Percentiles rank a stretch among this genome's conserved stretches.
phyloP scores from a whole-genome alignment of 2,113 vertebrate genomes.

The Phyllostomus hastatus region DNA sequence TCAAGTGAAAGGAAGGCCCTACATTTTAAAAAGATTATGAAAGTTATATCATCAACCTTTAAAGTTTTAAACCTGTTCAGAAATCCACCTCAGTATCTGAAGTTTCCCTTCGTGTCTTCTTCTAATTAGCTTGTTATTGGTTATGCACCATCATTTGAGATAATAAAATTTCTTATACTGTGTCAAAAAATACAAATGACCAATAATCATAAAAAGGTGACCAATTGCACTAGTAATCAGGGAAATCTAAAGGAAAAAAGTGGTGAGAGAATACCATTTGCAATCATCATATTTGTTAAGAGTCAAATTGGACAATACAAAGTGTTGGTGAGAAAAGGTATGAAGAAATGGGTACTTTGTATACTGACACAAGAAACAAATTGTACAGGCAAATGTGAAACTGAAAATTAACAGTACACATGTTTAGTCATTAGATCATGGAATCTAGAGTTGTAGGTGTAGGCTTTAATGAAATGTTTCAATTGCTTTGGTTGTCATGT shows the following conservation, averaged over 20 bases:
- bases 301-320: background rate
- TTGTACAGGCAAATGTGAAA: background rate
- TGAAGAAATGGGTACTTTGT: background rate
- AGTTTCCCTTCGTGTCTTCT: slow-evolving; percentile 49
- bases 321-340: background rate
- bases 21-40: slow-evolving; percentile 13
- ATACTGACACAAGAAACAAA: background rate
- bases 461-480: background rate
- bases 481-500: background rate
- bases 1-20: slow-evolving; percentile 2
- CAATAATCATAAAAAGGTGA: background rate
- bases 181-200: background rate
- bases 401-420: background rate
- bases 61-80: slow-evolving; percentile 49
- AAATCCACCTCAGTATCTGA: slow-evolving; percentile 26
- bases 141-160: slow-evolving; percentile 63
- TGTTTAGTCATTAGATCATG: background rate
- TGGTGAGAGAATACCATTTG: background rate
- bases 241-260: background rate
- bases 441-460: background rate
- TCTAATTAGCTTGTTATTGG: slow-evolving; percentile 59
- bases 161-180: slow-evolving; percentile 68
- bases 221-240: background rate
- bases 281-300: background rate
- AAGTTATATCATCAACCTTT: background rate